Conservation (phyloP, 2,113 vertebrate genomes). For the Dunckerocampus dactyliophorus region DNA sequence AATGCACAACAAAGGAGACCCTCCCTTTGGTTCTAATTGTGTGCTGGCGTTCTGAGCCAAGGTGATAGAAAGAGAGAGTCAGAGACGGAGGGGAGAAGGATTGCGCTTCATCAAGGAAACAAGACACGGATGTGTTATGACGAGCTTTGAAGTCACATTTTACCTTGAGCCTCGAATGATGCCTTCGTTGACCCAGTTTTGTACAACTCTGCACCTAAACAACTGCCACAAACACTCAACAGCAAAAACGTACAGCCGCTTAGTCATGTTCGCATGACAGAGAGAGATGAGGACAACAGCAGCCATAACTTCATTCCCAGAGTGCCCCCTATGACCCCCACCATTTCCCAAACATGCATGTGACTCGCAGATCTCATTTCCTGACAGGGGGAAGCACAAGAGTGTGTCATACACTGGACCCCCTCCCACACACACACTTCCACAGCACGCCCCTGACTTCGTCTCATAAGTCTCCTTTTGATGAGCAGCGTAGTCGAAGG, state of each 20-base stretch:
- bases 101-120: conserved; percentile 2
- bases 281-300: neutral
- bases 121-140: conserved; percentile 36
- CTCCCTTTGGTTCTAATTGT: neutral
- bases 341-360: conserved; percentile 12
- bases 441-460: conserved; percentile 35
- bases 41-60: conserved; percentile 31
- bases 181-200: conserved; percentile 43
- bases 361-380: conserved; percentile 40
- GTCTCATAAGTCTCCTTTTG: conserved; percentile 31
- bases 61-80: conserved; percentile 44
- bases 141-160: conserved; percentile 40
- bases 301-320: conserved; percentile 31
- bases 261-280: neutral
- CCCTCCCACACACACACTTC: conserved; percentile 27
- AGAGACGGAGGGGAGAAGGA: conserved; percentile 13
- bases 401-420: conserved; percentile 3
- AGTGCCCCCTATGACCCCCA: conserved; percentile 1
- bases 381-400: conserved; percentile 36
- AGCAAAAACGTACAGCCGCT: conserved; percentile 9
- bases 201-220: conserved; percentile 1
- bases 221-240: neutral
- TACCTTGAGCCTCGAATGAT: conserved; percentile 19
- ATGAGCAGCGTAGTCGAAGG: conserved; percentile 33
- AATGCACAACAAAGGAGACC: neutral